Conservation (phyloP, 92 coral and sea anemone species). For the Pocillopora grandis region DNA sequence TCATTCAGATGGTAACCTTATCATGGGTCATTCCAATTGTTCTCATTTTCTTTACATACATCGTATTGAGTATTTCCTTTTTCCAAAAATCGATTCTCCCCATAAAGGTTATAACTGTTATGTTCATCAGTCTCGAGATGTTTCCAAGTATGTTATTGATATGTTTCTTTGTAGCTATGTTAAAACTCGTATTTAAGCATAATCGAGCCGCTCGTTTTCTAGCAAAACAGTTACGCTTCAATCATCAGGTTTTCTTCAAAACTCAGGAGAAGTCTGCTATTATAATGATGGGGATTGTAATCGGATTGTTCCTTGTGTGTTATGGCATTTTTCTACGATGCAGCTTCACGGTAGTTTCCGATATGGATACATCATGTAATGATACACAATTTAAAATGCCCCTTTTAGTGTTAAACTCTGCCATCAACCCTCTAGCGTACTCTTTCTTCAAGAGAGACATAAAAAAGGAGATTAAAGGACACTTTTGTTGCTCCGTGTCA, state of each 20-base stretch:
- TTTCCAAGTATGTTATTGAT: not conserved
- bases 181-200: not conserved
- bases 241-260: not conserved
- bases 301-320: not conserved
- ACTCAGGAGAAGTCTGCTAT: not conserved
- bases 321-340: not conserved
- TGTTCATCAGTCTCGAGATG: not conserved
- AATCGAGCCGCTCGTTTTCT: not conserved
- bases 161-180: not conserved
- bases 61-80: not conserved
- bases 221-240: slow-evolving; percentile 13
- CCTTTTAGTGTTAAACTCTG: not conserved
- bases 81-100: not conserved
- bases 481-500: too few species aligned
- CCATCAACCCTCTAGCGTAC: not conserved
- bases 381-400: not conserved
- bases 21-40: not conserved
- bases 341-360: not conserved
- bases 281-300: not conserved
- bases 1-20: not conserved
- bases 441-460: slow-evolving; percentile 1
- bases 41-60: too few species aligned
- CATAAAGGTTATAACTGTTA: not conserved
- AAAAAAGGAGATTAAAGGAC: not conserved
- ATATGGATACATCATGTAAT: not conserved